phyloP scores from a whole-genome alignment of 2,888 invertebrate species.

The Chrysolina oricalcia region DNA sequence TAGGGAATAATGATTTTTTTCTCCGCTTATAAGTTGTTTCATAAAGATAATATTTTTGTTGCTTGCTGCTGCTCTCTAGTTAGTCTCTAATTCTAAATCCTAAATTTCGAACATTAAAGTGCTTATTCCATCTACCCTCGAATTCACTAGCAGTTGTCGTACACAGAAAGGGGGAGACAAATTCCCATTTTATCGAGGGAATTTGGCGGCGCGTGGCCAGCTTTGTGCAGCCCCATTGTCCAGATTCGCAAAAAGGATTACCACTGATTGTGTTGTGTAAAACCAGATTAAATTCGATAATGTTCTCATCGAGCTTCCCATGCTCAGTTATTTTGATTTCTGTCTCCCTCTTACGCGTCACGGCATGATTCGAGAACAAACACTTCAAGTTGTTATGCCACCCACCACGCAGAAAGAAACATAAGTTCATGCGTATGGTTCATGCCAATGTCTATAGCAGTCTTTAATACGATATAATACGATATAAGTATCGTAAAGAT shows the following conservation, averaged over 20 bases:
- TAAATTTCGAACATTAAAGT: not conserved
- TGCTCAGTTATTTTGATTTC: slow-evolving; percentile 14
- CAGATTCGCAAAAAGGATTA: slow-evolving; percentile 41
- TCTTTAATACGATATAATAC: too few species aligned
- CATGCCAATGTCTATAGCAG: too few species aligned
- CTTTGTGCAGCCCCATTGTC: slow-evolving; percentile 28
- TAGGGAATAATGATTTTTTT: too few species aligned
- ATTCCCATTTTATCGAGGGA: slow-evolving; percentile 22
- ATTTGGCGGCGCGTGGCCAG: slow-evolving; percentile 9
- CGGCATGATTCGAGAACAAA: not conserved
- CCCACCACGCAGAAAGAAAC: not conserved
- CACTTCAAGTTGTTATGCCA: not conserved
- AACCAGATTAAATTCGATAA: slow-evolving; percentile 36
- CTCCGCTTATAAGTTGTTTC: too few species aligned
- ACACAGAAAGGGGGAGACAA: slow-evolving; percentile 29
- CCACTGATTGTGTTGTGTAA: slow-evolving; percentile 33
- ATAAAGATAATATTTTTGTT: too few species aligned
- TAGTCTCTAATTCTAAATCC: not conserved
- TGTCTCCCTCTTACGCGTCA: not conserved
- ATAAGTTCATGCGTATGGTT: not conserved
- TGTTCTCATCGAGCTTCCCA: slow-evolving; percentile 19
- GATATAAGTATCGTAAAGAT: too few species aligned
- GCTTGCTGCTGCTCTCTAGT: not conserved
- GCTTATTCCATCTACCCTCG: not conserved
- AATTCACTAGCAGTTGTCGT: not conserved